A percentile compares a stretch with the other conserved stretches of the same genome.
Evolutionary conservation across 2,888 invertebrate species (phyloP).

Genomic region (Alentia gelatinosa): DNA sequence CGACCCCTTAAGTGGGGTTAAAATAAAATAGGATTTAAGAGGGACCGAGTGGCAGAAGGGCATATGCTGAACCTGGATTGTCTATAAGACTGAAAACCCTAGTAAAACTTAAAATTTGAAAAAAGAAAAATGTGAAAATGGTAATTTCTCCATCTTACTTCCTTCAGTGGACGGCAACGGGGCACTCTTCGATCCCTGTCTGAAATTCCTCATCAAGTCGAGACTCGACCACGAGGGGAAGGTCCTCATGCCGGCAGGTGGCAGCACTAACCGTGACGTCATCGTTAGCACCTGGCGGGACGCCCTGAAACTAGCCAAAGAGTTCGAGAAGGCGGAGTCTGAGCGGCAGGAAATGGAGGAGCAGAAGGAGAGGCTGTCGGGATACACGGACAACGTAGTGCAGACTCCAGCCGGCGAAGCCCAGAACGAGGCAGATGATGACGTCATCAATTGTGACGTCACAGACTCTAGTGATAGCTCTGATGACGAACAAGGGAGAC

Average conservation of each 20-base stretch:
- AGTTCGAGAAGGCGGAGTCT: not conserved
- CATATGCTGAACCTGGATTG: too few relatives aligned
- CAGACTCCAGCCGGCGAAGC: not conserved
- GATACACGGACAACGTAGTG: not conserved
- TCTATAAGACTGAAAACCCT: too few relatives aligned
- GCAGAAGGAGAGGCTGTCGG: not conserved
- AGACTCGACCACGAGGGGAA: not conserved
- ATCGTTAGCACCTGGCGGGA: not conserved
- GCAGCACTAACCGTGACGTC: not conserved
- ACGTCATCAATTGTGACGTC: not conserved
- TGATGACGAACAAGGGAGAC: too few relatives aligned
- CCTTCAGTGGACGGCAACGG: constrained; percentile 4
- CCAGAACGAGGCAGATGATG: not conserved
- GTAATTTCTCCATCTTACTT: too few relatives aligned
- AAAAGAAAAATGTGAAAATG: too few relatives aligned
- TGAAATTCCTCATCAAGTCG: constrained; percentile 7
- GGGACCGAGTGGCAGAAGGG: too few relatives aligned
- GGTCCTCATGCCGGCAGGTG: not conserved
- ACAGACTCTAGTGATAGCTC: not conserved
- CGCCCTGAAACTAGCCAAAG: not conserved
- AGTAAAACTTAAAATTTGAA: too few relatives aligned
- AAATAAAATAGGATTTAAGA: too few relatives aligned
- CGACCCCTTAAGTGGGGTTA: too few relatives aligned
- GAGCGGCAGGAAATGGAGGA: not conserved
- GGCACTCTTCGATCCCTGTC: not conserved